phyloP scores from a whole-genome alignment of 2,888 invertebrate species.

The Apamea crenata region DNA sequence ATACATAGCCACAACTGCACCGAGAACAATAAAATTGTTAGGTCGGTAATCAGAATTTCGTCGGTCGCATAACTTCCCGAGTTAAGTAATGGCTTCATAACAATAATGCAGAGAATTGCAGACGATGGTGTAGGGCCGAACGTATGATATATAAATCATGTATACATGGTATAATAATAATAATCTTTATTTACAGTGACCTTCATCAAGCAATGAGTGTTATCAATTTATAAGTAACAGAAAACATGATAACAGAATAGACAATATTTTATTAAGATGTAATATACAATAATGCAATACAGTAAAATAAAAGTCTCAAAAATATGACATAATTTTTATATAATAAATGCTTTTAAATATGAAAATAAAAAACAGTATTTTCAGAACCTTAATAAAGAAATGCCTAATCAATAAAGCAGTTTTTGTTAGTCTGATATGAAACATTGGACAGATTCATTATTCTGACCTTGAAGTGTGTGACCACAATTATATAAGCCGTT shows the following conservation, averaged over 20 bases:
- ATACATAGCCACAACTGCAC: too few species aligned
- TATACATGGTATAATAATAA: slow-evolving; percentile 43
- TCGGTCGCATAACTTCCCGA: not conserved
- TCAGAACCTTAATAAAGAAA: slow-evolving; percentile 55
- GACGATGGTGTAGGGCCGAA: not conserved
- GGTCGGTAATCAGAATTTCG: not conserved
- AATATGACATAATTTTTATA: slow-evolving; percentile 58
- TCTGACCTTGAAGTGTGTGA: slow-evolving; percentile 36
- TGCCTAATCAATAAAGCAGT: slow-evolving; percentile 52
- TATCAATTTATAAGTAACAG: slow-evolving; percentile 55
- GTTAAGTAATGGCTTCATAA: not conserved
- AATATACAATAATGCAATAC: slow-evolving; percentile 24
- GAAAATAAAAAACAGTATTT: slow-evolving; percentile 57
- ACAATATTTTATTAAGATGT: slow-evolving; percentile 40
- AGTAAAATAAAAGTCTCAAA: slow-evolving; percentile 56
- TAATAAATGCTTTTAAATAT: slow-evolving; percentile 59
- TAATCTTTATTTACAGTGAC: slow-evolving; percentile 62
- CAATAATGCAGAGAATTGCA: not conserved
- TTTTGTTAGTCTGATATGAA: slow-evolving; percentile 30
- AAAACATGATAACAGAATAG: slow-evolving; percentile 59
- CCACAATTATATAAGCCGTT: slow-evolving; percentile 28
- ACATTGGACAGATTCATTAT: slow-evolving; percentile 16
- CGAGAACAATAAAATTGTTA: not conserved
- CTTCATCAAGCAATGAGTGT: slow-evolving; percentile 47
- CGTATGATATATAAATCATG: slow-evolving; percentile 24